phyloP scores from a whole-genome alignment of 2,797 vertebrate species.

The Lacerta viridis region DNA sequence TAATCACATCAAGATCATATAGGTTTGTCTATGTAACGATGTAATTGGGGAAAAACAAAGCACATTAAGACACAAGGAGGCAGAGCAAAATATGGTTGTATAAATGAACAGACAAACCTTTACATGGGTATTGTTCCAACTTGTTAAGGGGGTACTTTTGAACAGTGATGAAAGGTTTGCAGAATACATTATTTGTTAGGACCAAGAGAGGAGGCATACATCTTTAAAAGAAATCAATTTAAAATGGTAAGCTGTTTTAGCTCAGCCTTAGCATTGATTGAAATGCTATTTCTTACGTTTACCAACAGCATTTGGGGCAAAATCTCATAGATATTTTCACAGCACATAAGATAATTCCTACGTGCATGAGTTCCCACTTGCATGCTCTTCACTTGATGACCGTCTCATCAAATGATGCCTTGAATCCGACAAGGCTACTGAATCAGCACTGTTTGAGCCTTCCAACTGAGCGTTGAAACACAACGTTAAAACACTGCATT shows the following conservation, averaged over 20 bases:
- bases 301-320: neutral
- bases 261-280: neutral
- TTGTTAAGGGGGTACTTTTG: neutral
- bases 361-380: no score
- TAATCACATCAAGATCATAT: neutral
- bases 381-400: no score
- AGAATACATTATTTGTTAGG: neutral
- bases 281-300: neutral
- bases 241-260: neutral
- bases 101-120: neutral
- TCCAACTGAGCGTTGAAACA: no score
- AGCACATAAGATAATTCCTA: no score
- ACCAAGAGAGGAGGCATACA: neutral
- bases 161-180: neutral
- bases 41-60: no score
- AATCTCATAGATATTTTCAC: neutral
- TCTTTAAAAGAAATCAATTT: neutral
- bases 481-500: no score
- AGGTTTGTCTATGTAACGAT: neutral
- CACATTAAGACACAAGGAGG: neutral
- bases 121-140: neutral
- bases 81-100: neutral
- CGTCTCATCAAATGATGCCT: no score
- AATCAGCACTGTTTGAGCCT: no score
- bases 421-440: no score